Conservation (phyloP, 2,888 invertebrate genomes). For the Thera obeliscata region DNA sequence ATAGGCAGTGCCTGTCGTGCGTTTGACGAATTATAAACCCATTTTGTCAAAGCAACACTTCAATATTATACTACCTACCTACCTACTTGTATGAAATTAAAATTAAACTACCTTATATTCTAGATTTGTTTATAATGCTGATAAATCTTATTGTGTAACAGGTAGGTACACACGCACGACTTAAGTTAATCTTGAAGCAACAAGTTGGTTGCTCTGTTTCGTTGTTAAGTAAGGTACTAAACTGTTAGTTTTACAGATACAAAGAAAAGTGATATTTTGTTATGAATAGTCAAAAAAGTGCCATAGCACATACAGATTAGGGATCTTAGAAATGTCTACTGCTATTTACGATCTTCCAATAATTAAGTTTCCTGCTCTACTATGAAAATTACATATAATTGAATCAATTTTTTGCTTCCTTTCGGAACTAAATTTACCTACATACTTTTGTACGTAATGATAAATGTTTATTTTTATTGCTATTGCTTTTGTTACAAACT, state of each 20-base stretch:
- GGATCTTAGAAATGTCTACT: not conserved
- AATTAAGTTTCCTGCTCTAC: not conserved
- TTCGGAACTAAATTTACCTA: not conserved
- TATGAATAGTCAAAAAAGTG: constrained; percentile 61
- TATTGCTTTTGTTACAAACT: not conserved
- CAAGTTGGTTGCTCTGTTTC: constrained; percentile 3
- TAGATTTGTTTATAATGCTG: not conserved
- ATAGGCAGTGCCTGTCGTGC: no score
- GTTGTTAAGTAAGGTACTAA: constrained; percentile 19
- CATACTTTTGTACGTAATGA: no score
- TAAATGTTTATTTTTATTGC: no score
- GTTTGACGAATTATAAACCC: not conserved
- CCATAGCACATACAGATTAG: constrained; percentile 48
- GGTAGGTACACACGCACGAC: no score
- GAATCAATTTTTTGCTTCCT: not conserved
- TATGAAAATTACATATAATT: no score
- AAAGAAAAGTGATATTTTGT: constrained; percentile 58
- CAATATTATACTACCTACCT: no score
- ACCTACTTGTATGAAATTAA: no score
- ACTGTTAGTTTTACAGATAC: constrained; percentile 42
- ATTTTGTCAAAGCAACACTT: not conserved
- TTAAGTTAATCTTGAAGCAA: no score
- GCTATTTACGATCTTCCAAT: not conserved
- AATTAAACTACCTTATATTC: not conserved
- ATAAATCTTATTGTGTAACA: no score